Evolutionary conservation across 2,113 vertebrate genomes (phyloP), one percentile per base, ranked within the genome.

Genomic region (Actenoides lindsayi): DNA sequence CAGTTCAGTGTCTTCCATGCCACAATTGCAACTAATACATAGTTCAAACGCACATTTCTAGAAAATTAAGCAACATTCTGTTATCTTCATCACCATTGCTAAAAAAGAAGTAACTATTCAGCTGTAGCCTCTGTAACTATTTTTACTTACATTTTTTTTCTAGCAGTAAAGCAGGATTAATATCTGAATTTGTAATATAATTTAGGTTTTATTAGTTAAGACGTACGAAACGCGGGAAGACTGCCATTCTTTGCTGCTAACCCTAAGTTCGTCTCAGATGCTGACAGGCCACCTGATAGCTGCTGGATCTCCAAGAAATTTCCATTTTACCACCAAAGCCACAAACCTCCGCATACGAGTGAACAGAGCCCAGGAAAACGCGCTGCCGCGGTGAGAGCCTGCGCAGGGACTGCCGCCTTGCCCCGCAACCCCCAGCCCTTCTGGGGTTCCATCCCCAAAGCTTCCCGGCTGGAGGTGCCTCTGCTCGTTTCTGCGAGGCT

Each of bases 361-460:
- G n/a, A 74, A 33, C 7, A 1, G 0, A 2, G 39, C 6, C 12
- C 17, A 87, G n/a, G 35, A 31, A 67, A 20, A 50, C 11, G 10
- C 0, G 15, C 20, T 37, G 64, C 5, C 0, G 5, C 2, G 2
- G 8, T 2, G 21, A 50, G 17, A 59, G 12, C 15, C 42, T 4
- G 11, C 12, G 41, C 41, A 41, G 41, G 41, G 41, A 41, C 41
- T 41, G 19, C 2, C 11, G 10, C 28, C 70, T 39, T 41, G 41
- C 41, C 41, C 41, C 5, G 41, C 41, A 41, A 18, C 10, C 35
- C n/a, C 25, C 1, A 4, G 18, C 39, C 30, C 21, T 27, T 25
- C 27, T 9, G 56, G 48, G 30, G 41, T 41, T 41, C 41, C 41
- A 41, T 41, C 41, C 41, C 13, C 41, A 41, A 41, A 41, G 41